Conservation (phyloP, 2,797 vertebrate species). For the Tapera naevia region DNA sequence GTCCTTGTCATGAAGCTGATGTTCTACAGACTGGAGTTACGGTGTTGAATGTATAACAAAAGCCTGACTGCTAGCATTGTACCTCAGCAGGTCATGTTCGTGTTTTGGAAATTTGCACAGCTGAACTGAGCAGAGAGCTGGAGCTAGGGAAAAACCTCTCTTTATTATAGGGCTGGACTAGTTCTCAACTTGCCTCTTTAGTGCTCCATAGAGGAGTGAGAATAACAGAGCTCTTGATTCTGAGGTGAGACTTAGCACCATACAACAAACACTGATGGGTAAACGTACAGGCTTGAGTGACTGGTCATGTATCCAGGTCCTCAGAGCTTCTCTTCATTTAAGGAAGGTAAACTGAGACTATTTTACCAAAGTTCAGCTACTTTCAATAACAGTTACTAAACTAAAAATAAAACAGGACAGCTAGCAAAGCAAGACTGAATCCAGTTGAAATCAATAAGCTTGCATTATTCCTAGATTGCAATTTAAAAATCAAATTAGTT, state of each 20-base stretch:
- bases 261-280: not conserved
- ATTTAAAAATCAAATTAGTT: not conserved
- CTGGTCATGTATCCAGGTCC: not conserved
- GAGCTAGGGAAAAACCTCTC: not conserved
- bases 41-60: accelerated
- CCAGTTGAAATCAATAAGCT: not conserved
- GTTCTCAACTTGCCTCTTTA: not conserved
- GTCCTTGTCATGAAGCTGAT: not conserved
- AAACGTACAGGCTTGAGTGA: not conserved
- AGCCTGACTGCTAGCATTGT: accelerated
- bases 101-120: not conserved
- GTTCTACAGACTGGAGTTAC: not conserved
- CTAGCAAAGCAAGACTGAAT: not conserved
- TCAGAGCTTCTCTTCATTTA: not conserved
- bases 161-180: not conserved
- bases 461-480: not conserved
- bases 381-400: not conserved
- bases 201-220: not conserved
- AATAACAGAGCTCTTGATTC: not conserved
- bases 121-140: not conserved
- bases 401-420: not conserved
- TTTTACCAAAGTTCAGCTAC: not conserved
- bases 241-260: not conserved
- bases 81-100: not conserved
- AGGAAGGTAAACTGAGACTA: not conserved